These are phyloP conservation scores for Drosophila tropicalis DNA, from an alignment of 1,140 invertebrate species.

Conservation along the genomic window DNA sequence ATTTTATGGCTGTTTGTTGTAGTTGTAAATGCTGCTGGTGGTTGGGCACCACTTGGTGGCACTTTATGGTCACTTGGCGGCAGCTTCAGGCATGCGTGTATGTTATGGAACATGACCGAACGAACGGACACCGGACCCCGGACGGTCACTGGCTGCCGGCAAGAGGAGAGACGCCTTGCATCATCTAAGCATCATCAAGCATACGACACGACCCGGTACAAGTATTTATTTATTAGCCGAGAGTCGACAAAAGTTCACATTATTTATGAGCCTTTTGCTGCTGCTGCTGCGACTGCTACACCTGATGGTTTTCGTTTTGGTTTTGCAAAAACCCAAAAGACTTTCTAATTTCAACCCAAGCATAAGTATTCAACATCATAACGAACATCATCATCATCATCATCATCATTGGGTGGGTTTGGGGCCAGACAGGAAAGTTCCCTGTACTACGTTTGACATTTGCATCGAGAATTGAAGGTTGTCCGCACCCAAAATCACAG, in stretches of 20 bases:
- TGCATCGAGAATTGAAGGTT: conserved; percentile 65
- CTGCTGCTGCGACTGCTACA: background rate
- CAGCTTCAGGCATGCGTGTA: conserved; percentile 41
- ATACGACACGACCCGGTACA: conserved; percentile 33
- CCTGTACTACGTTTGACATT: conserved; percentile 66
- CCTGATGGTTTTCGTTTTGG: conserved; percentile 22
- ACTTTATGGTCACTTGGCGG: conserved; percentile 45
- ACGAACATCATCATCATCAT: conserved; percentile 9
- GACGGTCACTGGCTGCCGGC: conserved; percentile 5
- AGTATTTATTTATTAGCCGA: conserved; percentile 39
- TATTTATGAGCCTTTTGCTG: conserved; percentile 45
- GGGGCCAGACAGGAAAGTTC: conserved; percentile 57
- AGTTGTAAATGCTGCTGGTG: conserved; percentile 15
- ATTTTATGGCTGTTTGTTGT: conserved; percentile 45
- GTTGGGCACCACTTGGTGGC: conserved; percentile 32
- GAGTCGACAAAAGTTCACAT: conserved; percentile 43
- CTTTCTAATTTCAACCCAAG: conserved; percentile 28
- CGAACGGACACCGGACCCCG: background rate
- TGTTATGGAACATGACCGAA: conserved; percentile 19
- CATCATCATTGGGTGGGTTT: background rate
- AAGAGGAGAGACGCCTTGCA: conserved; percentile 48
- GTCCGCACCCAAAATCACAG: conserved; percentile 29
- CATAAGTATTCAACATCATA: background rate
- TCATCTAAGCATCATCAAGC: conserved; percentile 26
- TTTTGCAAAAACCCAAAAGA: conserved; percentile 25